Evolutionary conservation across 1,140 invertebrate genomes (phyloP), one percentile per base, ranked within the genome.

Genomic region (Tenebrio molitor): DNA sequence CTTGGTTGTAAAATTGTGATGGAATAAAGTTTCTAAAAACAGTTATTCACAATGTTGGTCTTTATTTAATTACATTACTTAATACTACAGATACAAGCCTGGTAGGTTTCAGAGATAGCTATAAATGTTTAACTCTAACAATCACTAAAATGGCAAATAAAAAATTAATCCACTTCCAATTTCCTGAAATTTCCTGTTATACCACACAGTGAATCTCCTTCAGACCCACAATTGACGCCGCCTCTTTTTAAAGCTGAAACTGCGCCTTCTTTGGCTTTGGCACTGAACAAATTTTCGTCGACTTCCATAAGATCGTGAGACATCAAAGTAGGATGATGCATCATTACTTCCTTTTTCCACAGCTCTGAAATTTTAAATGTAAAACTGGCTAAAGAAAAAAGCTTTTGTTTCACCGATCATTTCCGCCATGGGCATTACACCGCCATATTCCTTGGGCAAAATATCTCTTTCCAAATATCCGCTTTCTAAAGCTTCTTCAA

Each of bases 401-500:
- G 15, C 3, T 71, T 21, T 8, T n/a, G n/a, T n/a, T 12, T 76
- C 73, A 94, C 93, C 89, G 73, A 94, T 94, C 92, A 95, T 94
- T 81, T 93, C 89, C 29, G 88, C 87, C 90, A 94, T 92, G 0
- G 92, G 92, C 83, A 93, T 91, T 4, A 84, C 87, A 0, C 93
- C 93, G 10, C 93, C 93, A 79, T 94, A 95, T 79, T 95, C 93
- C 76, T 92, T 89, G 0, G 93, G 93, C 23, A 95, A 78, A 74
- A 94, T 85, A 69, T 93, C 91, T 65, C 91, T 85, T 73, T 90
- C 87, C 8, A 87, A 83, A 17, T 86, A 83, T 5, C 78, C 77
- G 25, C 68, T 62, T 46, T 87, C 83, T 12, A 89, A 83, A 0
- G 87, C 84, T 7, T 90, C 86, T n/a, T 90, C 85, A 23, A 88